Base-by-base conservation (phyloP, 2,797 vertebrate species). In the Myripristis murdjan region DNA sequence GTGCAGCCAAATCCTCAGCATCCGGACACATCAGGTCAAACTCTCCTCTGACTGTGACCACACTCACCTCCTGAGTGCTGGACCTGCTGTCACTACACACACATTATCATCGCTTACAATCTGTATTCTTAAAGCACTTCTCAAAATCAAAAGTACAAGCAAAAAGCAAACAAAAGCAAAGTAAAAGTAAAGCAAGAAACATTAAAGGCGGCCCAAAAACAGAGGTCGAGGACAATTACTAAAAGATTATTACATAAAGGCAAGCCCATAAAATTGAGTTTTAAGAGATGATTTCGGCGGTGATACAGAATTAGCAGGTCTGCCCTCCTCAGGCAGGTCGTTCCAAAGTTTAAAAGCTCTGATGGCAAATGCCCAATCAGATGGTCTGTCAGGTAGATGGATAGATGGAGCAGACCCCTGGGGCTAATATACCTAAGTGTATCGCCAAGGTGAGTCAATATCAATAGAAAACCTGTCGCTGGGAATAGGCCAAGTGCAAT, bases 11-110 rank as follows among this genome's bases (percentile, higher is more conserved):
- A 49, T 93, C 94, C 11, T 72, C 77, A 0, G 93, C 95, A 53
- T 96, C 92, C 9, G 58, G 77, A 8, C 90, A 93, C 12, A 72
- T 81, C 74, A 99, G 93, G 23, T 95, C 93, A 47, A 93, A 97
- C 35, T 96, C 94, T 0, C 93, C 95, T 15, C 81, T 92, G 73
- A 97, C 70, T 0, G 96, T 98, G 77, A 76, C 82, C 60, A 99
- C 81, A 51, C 87, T 90, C 71, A 97, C 90, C 0, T 87, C 92
- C 80, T 93, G 93, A 20, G 26, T 1, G 4, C 87, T 92, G 14
- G 84, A 75, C 26, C 73, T 88, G 59, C 79, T 78, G 14, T 94
- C 93, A 84, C 95, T 96, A 28, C 6, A 11, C 0, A 76, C 5
- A 47, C 9, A 24, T 55, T 0, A 58, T 0, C 67, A 55, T 28